These are phyloP conservation scores for Drepana falcataria DNA, from an alignment of 2,888 invertebrate species.

Conservation along the genomic window DNA sequence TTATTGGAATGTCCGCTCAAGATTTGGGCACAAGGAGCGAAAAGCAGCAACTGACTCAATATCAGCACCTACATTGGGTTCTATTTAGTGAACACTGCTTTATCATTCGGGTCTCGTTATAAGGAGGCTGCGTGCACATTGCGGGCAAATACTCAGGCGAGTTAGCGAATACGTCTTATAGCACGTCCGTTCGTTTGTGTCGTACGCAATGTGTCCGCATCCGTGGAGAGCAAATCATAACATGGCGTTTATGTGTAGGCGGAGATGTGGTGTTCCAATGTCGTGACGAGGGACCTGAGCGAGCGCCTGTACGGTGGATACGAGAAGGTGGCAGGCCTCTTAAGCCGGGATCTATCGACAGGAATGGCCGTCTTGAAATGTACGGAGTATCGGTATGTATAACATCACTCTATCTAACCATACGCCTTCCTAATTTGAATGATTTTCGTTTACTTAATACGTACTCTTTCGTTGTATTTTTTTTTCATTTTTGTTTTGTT, in stretches of 20 bases:
- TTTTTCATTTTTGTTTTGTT: too few relatives aligned
- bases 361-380: constrained; percentile 90
- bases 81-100: background rate
- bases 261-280: constrained; percentile 96
- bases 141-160: background rate
- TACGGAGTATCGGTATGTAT: constrained; percentile 83
- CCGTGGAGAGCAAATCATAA: background rate
- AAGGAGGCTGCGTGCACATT: background rate
- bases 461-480: too few relatives aligned
- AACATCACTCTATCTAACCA: too few relatives aligned
- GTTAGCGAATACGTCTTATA: background rate
- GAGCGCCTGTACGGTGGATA: constrained; percentile 87
- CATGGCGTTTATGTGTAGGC: constrained; percentile 70
- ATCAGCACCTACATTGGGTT: background rate
- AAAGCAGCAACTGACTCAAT: too few relatives aligned
- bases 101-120: constrained; percentile 4
- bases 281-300: constrained; percentile 90
- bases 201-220: background rate
- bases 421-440: too few relatives aligned
- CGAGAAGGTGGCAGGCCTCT: constrained; percentile 84
- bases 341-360: constrained; percentile 86
- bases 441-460: too few relatives aligned
- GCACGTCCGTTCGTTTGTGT: too few relatives aligned
- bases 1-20: too few relatives aligned
- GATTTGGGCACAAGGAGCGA: background rate